phyloP scores from a whole-genome alignment of 1,140 invertebrate genomes.

The Trissolcus basalis region DNA sequence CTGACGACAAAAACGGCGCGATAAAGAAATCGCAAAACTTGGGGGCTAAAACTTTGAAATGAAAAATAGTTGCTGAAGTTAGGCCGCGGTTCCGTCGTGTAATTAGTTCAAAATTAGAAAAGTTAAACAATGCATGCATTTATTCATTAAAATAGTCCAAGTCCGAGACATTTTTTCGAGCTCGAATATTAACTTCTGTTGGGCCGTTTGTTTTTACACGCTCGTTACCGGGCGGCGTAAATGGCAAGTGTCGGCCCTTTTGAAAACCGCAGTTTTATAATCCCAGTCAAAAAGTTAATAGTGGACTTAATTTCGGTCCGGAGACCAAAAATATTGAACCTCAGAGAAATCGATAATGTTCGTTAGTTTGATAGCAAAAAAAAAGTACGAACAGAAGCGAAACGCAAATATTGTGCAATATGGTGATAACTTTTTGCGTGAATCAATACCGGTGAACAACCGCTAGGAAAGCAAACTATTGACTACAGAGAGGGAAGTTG shows the following conservation, averaged over 20 bases:
- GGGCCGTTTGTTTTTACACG: conserved; percentile 16
- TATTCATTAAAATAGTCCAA: conserved; percentile 25
- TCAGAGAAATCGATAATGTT: no score
- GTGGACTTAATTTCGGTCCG: no score
- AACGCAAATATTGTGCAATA: conserved; percentile 15
- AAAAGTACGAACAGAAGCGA: background rate
- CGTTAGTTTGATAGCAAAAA: no score
- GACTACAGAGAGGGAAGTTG: no score
- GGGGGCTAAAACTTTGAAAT: background rate
- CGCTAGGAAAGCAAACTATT: no score
- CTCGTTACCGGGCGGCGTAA: background rate
- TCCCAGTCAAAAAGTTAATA: no score
- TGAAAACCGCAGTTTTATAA: no score
- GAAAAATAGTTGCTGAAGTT: conserved; percentile 33
- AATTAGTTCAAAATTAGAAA: conserved; percentile 43
- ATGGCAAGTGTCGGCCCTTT: no score
- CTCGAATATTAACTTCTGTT: conserved; percentile 26
- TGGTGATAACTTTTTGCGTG: conserved; percentile 13
- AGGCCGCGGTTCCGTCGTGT: background rate
- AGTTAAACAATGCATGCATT: conserved; percentile 33
- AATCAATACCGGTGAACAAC: conserved; percentile 10
- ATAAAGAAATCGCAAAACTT: no score
- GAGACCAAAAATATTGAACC: no score
- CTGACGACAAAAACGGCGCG: no score
- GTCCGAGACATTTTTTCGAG: conserved; percentile 8